A percentile compares a stretch with the other conserved stretches of the same genome.
Conservation (phyloP, 2,888 invertebrate genomes). For the Sesamia inferens region DNA sequence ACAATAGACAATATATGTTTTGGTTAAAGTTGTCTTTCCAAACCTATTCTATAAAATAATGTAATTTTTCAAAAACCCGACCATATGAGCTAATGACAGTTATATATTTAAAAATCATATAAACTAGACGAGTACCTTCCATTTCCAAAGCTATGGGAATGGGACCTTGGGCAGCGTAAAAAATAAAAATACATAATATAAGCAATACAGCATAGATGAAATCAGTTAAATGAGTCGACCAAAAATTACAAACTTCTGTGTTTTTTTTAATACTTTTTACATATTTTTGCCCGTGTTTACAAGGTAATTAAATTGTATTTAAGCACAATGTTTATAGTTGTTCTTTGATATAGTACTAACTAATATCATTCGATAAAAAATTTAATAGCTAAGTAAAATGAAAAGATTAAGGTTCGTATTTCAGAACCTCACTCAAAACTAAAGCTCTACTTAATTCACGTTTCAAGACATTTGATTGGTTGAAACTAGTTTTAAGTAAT, state of each 20-base stretch:
- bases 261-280: no score
- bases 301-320: background rate
- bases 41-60: background rate
- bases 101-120: slow-evolving; percentile 64
- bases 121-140: slow-evolving; percentile 85
- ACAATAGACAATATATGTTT: no score
- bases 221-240: slow-evolving; percentile 45
- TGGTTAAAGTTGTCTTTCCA: background rate
- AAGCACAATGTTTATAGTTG: background rate
- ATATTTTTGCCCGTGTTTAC: background rate
- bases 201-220: slow-evolving; percentile 76
- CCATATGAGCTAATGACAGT: slow-evolving; percentile 36
- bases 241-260: slow-evolving; percentile 28
- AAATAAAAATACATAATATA: slow-evolving; percentile 84
- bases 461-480: no score
- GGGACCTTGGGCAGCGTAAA: slow-evolving; percentile 88
- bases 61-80: slow-evolving; percentile 36
- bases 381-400: background rate
- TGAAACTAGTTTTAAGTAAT: no score
- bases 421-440: no score
- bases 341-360: background rate
- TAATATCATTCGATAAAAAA: background rate
- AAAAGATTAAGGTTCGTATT: no score
- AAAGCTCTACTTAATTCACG: no score
- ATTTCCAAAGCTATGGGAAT: slow-evolving; percentile 90